These are phyloP conservation scores for Tigriopus japonicus DNA, from an alignment of 1,140 invertebrate species.

Conservation along the genomic window DNA sequence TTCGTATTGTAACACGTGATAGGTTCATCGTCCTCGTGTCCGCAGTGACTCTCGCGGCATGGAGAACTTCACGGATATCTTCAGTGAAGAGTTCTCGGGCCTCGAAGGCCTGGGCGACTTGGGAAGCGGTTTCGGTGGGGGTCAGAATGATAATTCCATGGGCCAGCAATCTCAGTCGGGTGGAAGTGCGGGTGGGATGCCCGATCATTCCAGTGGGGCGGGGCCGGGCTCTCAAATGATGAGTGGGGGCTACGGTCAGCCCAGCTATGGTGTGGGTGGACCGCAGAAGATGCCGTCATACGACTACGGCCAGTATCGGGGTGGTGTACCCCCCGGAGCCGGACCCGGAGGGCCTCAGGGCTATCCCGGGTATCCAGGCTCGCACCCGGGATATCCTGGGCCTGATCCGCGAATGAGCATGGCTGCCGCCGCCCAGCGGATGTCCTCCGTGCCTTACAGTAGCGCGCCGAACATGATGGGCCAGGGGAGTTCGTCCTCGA, in stretches of 20 bases:
- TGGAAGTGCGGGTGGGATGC: not conserved
- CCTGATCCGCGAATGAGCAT: not conserved
- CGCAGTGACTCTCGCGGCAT: not conserved
- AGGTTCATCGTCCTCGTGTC: not conserved
- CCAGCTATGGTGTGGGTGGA: not conserved
- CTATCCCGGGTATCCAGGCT: not conserved
- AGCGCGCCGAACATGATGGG: no score
- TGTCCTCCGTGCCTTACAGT: no score
- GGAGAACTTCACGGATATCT: slow-evolving; percentile 15
- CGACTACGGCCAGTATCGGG: not conserved
- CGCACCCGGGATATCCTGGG: not conserved
- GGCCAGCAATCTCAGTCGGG: not conserved
- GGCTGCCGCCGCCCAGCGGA: not conserved
- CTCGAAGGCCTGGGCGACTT: slow-evolving; percentile 10
- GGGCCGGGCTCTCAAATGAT: not conserved
- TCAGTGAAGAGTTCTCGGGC: slow-evolving; percentile 7
- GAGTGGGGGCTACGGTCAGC: not conserved
- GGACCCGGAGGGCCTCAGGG: not conserved
- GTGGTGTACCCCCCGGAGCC: not conserved
- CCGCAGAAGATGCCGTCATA: no score
- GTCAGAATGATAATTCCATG: not conserved
- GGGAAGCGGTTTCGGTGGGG: not conserved
- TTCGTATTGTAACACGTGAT: not conserved
- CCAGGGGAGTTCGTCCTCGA: no score
- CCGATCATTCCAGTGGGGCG: no score